phyloP scores from a whole-genome alignment of 2,888 invertebrate species.

The Hyposoter dolosus region DNA sequence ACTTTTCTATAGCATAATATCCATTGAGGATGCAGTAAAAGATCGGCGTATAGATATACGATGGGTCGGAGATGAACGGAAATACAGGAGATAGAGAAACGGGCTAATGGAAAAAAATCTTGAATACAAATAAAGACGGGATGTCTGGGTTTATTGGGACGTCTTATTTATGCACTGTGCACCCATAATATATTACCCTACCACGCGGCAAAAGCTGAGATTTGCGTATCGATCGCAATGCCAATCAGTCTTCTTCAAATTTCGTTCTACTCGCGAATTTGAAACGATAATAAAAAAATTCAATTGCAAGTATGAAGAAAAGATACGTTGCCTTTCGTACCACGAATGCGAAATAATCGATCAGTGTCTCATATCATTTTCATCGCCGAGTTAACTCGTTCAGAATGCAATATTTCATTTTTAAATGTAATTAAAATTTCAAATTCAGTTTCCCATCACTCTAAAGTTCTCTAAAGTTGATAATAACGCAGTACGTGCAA shows the following conservation, averaged over 20 bases:
- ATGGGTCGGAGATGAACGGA: constrained; percentile 3
- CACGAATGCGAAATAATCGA: not conserved
- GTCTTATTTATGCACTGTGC: constrained; percentile 21
- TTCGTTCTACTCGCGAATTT: not conserved
- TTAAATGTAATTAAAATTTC: not conserved
- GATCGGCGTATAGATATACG: not conserved
- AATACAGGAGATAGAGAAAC: constrained; percentile 30
- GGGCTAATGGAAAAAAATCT: constrained; percentile 31
- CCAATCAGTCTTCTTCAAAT: constrained; percentile 13
- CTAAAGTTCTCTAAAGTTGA: not conserved
- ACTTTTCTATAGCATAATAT: constrained; percentile 32
- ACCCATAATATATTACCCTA: constrained; percentile 4
- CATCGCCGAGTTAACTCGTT: constrained; percentile 2
- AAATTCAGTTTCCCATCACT: not conserved
- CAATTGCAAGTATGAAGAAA: not conserved
- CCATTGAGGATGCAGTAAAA: constrained; percentile 9
- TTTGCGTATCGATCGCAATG: constrained; percentile 5
- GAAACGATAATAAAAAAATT: not conserved
- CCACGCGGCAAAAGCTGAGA: not conserved
- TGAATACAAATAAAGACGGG: constrained; percentile 36
- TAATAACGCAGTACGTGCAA: not conserved
- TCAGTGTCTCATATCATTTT: constrained; percentile 4
- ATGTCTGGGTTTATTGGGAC: constrained; percentile 24
- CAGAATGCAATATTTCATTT: constrained; percentile 17
- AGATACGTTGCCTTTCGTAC: not conserved